Evolutionary conservation across 2,888 invertebrate species (phyloP).

Genomic region (Drosophila putrida): DNA sequence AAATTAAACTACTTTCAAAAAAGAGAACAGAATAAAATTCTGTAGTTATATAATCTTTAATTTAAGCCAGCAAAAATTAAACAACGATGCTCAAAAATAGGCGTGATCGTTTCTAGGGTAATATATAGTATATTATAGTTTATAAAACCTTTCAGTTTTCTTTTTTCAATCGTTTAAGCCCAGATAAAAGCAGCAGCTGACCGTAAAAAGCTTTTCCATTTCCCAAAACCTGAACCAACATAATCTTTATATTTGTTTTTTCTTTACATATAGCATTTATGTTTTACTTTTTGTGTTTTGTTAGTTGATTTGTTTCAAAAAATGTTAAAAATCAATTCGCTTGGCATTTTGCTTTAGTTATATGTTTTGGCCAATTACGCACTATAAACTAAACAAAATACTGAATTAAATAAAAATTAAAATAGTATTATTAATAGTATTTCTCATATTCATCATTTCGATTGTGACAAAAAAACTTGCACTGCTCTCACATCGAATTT

Average conservation of each 20-base stretch:
- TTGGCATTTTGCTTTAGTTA: constrained; percentile 54
- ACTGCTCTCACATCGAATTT: constrained; percentile 80
- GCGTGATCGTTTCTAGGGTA: constrained; percentile 77
- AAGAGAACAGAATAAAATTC: constrained; percentile 23
- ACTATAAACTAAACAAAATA: constrained; percentile 79
- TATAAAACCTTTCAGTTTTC: constrained; percentile 14
- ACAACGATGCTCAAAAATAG: constrained; percentile 86
- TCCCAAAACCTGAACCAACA: constrained; percentile 43
- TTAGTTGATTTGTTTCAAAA: constrained; percentile 75
- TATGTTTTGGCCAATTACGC: constrained; percentile 68
- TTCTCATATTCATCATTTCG: constrained; percentile 25
- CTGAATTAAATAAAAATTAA: constrained; percentile 41
- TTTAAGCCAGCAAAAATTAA: constrained; percentile 56
- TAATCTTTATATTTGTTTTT: neutral
- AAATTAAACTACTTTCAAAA: constrained; percentile 50
- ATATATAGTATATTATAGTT: constrained; percentile 23
- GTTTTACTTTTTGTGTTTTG: constrained; percentile 19
- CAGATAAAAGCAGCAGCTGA: constrained; percentile 53
- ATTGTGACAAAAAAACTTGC: constrained; percentile 84
- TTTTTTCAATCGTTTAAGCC: constrained; percentile 52
- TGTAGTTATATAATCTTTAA: constrained; percentile 20
- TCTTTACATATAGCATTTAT: constrained; percentile 11
- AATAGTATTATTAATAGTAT: constrained; percentile 8
- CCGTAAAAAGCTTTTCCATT: constrained; percentile 55
- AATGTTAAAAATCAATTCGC: constrained; percentile 83